phyloP scores from a whole-genome alignment of 2,797 vertebrate species.

The Allobates femoralis region DNA sequence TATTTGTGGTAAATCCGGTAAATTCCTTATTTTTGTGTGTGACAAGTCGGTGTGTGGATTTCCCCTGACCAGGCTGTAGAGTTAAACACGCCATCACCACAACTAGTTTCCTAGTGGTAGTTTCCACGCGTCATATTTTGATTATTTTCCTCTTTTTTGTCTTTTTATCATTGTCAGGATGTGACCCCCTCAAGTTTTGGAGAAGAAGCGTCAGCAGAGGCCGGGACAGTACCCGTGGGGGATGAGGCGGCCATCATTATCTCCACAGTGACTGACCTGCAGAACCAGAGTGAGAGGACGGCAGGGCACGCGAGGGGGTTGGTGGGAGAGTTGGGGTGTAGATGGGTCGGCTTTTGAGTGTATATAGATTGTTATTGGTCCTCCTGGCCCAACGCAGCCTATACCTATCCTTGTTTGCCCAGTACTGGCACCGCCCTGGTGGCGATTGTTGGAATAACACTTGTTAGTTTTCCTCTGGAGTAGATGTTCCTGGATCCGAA shows the following conservation, averaged over 20 bases:
- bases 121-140: not conserved
- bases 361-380: not conserved
- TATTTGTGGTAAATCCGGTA: not conserved
- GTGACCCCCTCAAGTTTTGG: conserved; percentile 2
- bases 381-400: too few species aligned
- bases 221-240: not conserved
- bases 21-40: not conserved
- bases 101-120: not conserved
- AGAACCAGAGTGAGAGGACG: conserved; percentile 41
- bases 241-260: conserved; percentile 43
- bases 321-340: not conserved
- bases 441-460: not conserved
- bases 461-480: not conserved
- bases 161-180: conserved; percentile 17
- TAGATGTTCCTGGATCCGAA: conserved; percentile 34
- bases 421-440: not conserved
- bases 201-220: not conserved
- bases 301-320: not conserved
- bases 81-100: not conserved
- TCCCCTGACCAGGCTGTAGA: not conserved
- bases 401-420: not conserved
- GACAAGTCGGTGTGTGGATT: not conserved
- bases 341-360: too few species aligned
- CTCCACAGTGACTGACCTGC: conserved; percentile 36
- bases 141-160: not conserved